These are phyloP conservation scores for Oxyruncus cristatus DNA, from an alignment of 2,113 vertebrate species.

Conservation along the genomic window DNA sequence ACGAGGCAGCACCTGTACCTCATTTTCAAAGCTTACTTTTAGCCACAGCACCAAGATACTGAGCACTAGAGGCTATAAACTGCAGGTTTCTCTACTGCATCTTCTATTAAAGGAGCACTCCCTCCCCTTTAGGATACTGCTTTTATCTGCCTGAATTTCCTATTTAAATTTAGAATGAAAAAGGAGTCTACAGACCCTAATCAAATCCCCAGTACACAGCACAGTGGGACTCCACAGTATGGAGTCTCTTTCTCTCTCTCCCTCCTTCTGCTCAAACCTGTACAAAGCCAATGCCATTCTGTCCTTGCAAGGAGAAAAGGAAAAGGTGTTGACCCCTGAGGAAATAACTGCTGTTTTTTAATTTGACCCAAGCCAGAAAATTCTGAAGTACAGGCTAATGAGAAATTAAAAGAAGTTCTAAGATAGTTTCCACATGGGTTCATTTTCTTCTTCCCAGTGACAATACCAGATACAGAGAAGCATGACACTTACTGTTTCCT, in stretches of 20 bases:
- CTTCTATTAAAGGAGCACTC: neutral
- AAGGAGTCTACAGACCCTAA: neutral
- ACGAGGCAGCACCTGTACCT: neutral
- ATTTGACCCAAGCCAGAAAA: neutral
- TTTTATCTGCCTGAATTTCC: neutral
- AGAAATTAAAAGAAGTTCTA: neutral
- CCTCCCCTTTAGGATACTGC: neutral
- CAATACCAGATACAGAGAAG: accelerated
- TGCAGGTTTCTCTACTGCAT: neutral
- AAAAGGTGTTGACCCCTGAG: neutral
- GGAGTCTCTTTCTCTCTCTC: neutral
- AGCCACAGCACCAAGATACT: neutral
- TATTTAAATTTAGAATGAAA: neutral
- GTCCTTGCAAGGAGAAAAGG: neutral
- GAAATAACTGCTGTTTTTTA: neutral
- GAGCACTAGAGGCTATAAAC: neutral
- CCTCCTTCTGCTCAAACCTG: neutral
- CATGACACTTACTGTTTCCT: neutral
- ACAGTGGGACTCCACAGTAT: neutral
- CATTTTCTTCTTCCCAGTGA: neutral
- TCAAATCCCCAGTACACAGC: neutral
- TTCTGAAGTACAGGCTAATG: neutral
- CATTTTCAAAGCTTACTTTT: neutral
- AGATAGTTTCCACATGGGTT: neutral
- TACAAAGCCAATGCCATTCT: neutral